A percentile compares a stretch with the other conserved stretches of the same genome.
Evolutionary conservation across 2,113 vertebrate species (phyloP).

Genomic region (Peucedramus taeniatus): DNA sequence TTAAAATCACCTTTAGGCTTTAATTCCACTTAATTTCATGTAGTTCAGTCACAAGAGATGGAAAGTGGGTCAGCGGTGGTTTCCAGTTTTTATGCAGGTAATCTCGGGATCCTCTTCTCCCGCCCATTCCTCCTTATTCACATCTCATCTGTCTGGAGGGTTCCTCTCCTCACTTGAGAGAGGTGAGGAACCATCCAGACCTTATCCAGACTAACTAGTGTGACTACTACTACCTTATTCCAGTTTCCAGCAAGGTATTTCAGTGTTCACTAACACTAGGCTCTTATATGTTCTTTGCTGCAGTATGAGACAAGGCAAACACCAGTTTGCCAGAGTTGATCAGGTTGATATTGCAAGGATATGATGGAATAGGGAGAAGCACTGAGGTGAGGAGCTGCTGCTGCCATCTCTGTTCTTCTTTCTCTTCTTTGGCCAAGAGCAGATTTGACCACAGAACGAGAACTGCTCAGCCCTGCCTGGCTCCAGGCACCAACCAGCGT

Average conservation of each 20-base stretch:
- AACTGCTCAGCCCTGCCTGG: neutral
- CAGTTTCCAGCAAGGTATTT: neutral
- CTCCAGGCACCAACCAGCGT: neutral
- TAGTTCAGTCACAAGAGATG: neutral
- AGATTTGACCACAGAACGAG: neutral
- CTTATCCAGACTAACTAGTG: neutral
- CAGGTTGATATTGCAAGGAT: neutral
- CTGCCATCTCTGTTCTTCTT: neutral
- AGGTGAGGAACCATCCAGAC: neutral
- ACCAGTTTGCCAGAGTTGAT: neutral
- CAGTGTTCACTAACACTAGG: neutral
- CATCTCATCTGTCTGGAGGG: neutral
- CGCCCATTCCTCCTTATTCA: neutral
- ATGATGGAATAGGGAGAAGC: neutral
- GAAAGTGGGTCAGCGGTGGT: accelerated
- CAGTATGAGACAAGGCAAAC: neutral
- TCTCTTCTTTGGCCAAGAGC: neutral
- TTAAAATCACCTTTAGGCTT: neutral
- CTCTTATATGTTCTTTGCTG: neutral
- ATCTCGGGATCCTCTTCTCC: neutral
- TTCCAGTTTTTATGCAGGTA: neutral
- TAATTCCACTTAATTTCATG: neutral
- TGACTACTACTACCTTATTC: neutral
- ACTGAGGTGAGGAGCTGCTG: neutral
- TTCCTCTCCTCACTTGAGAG: neutral